Conservation (phyloP, 1,140 invertebrate genomes). For the Acyrthosiphon pisum region DNA sequence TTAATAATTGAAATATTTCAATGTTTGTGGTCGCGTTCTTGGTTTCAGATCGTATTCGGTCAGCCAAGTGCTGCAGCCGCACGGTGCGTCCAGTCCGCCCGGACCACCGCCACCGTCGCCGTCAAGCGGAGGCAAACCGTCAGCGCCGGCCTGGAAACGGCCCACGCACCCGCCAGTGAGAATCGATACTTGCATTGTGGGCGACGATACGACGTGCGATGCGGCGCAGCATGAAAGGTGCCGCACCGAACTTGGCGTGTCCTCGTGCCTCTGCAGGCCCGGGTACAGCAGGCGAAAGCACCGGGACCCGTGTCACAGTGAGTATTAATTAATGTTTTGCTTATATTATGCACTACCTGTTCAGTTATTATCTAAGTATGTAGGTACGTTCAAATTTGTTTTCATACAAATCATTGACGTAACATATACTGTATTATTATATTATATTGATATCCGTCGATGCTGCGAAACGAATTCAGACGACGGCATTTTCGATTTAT, state of each 20-base stretch:
- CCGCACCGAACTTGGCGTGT: conserved; percentile 87
- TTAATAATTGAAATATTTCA: not conserved
- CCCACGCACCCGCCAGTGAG: conserved; percentile 73
- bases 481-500: too few species aligned
- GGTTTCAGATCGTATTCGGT: conserved; percentile 54
- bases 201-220: conserved; percentile 91
- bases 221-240: conserved; percentile 85
- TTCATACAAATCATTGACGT: not conserved
- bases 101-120: conserved; percentile 13
- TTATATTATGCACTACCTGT: too few species aligned
- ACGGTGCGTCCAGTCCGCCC: not conserved
- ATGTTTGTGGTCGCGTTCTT: not conserved
- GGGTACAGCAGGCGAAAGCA: conserved; percentile 82
- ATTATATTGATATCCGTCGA: not conserved
- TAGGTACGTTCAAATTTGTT: too few species aligned
- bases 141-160: conserved; percentile 60
- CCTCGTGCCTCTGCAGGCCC: conserved; percentile 86
- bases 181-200: conserved; percentile 94
- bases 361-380: too few species aligned
- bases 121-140: conserved; percentile 34
- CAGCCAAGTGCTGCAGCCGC: conserved; percentile 43
- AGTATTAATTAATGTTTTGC: conserved; percentile 60
- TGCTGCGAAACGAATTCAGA: not conserved
- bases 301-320: conserved; percentile 79
- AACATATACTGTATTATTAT: not conserved